Evolutionary conservation across 2,888 invertebrate genomes (phyloP), one percentile per base, ranked within the genome.

Genomic region (Cheilosia impressa): DNA sequence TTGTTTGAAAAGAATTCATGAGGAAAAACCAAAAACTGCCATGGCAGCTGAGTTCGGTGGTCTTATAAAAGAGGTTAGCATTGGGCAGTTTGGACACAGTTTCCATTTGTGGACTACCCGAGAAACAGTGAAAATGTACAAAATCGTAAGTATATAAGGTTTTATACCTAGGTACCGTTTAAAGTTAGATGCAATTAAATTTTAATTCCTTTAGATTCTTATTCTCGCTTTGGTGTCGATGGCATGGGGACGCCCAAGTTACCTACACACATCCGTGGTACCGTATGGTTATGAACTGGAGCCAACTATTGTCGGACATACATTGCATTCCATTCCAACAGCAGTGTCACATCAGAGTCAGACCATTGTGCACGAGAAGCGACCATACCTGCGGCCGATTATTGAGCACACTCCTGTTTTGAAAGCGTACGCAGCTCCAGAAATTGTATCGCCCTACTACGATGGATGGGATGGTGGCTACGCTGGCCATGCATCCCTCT

Each of bases 261-360:
- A 90, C 22, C 41, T 91, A 24, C 78, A 88, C 15, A 47, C 60
- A 1, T 60, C 87, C 0, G 72, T 77, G 3, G 24, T 87, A 62
- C 90, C 88, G 2, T 85, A 85, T 68, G 83, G 82, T 58, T 90
- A 90, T n/a, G 89, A 89, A 31, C 89, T 91, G 65, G 88, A 90
- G 7, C 92, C 91, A 9, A 89, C 90, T 3, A 75, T 91, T 15
- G 79, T 91, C 6, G 91, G 91, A 4, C 91, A 91, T 34, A 89
- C 90, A 17, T 76, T 89, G 0, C 80, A 89, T 27, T 88, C 89
- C 0, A 22, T 90, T 69, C 91, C 91, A 7, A 89, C 91, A 0
- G 91, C 91, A 2, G 88, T 91, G 4, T 91, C 91, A 10, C 91
- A 91, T 78, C 91, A 91, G 83, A 91, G 91, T 75, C 91, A 91